Conservation (phyloP, 2,888 invertebrate species). For the Agonum fuliginosum region DNA sequence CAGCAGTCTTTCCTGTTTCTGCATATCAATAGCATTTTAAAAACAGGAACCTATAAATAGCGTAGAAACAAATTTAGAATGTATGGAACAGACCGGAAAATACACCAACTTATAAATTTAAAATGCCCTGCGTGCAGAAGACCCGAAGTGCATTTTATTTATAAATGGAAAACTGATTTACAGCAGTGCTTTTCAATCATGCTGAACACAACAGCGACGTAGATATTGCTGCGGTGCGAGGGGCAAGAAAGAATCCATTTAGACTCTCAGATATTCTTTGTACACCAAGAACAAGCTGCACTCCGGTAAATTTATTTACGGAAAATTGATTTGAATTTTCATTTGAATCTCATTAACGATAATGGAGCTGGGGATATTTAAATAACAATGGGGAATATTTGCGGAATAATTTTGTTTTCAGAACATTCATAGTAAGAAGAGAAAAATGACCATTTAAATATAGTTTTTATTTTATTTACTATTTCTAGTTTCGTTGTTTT, state of each 20-base stretch:
- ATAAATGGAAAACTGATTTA: constrained; percentile 32
- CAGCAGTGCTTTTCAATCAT: constrained; percentile 34
- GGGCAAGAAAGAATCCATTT: constrained; percentile 17
- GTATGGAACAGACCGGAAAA: no score
- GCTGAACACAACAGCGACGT: background rate
- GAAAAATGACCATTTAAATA: no score
- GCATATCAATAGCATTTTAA: no score
- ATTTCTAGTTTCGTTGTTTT: no score
- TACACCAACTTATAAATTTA: no score
- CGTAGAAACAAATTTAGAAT: no score
- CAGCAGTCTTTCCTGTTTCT: no score
- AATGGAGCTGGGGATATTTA: constrained; percentile 41
- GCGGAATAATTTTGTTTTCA: constrained; percentile 17
- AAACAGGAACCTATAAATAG: no score
- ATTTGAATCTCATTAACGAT: constrained; percentile 51
- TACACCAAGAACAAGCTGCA: constrained; percentile 13
- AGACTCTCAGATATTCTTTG: constrained; percentile 38
- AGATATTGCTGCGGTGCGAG: background rate
- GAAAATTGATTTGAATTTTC: constrained; percentile 55
- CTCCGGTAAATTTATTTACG: constrained; percentile 43
- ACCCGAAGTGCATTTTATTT: constrained; percentile 26
- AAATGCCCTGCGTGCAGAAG: constrained; percentile 2
- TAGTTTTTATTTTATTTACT: no score
- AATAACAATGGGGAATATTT: constrained; percentile 41
- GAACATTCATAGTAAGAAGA: no score